Evolutionary conservation across 2,113 vertebrate genomes (phyloP).

Genomic region (Centrocercus urophasianus): DNA sequence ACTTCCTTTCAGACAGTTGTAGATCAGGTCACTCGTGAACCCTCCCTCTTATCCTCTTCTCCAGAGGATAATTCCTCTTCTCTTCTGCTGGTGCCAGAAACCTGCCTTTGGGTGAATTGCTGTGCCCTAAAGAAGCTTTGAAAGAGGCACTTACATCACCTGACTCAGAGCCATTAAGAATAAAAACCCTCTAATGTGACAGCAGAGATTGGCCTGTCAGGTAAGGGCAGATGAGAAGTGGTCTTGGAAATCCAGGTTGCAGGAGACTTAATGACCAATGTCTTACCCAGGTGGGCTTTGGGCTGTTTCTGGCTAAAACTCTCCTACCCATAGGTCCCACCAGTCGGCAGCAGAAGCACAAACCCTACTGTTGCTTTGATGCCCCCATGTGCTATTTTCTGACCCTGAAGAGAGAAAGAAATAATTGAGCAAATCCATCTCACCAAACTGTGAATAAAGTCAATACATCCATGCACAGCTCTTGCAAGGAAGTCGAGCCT

Average conservation of each 20-base stretch:
- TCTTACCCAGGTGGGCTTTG: not conserved
- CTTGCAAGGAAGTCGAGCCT: not conserved
- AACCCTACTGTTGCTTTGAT: not conserved
- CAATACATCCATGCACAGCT: not conserved
- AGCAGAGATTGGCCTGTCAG: not conserved
- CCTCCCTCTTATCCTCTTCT: too few species aligned
- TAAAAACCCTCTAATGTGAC: not conserved
- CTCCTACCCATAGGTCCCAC: not conserved
- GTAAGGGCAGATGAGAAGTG: not conserved
- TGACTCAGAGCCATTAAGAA: not conserved
- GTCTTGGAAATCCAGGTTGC: not conserved
- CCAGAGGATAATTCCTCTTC: too few species aligned
- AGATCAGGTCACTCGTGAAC: too few species aligned
- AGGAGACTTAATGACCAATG: not conserved
- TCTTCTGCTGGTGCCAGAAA: not conserved
- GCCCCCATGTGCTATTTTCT: not conserved
- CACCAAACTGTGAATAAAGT: not conserved
- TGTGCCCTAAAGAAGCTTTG: not conserved
- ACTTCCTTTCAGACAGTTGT: too few species aligned
- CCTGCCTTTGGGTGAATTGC: not conserved
- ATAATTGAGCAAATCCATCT: not conserved
- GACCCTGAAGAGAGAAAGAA: not conserved
- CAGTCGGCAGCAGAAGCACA: not conserved
- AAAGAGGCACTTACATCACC: conserved; percentile 1
- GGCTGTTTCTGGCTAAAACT: not conserved